These are phyloP conservation scores for Psylliodes chrysocephalus DNA, from an alignment of 2,888 invertebrate species.

Conservation along the genomic window DNA sequence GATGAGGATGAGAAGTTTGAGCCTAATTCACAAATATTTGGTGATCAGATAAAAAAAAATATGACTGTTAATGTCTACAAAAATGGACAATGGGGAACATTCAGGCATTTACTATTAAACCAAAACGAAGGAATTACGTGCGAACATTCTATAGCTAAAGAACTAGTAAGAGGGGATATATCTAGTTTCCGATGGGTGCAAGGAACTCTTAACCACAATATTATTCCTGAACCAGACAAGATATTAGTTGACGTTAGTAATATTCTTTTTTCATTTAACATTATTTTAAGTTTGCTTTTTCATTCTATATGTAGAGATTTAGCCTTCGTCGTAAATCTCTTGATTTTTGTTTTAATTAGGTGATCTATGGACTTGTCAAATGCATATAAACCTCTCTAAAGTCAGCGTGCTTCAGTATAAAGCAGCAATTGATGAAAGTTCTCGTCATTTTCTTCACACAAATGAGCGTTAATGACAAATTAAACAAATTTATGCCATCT, in stretches of 20 bases:
- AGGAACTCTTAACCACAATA: conserved; percentile 63
- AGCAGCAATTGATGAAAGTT: too few relatives aligned
- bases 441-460: too few relatives aligned
- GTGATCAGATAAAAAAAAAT: conserved; percentile 75
- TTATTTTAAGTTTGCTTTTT: too few relatives aligned
- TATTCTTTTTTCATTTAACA: too few relatives aligned
- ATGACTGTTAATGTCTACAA: conserved; percentile 82
- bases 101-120: conserved; percentile 79
- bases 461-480: too few relatives aligned
- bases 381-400: too few relatives aligned
- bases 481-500: too few relatives aligned
- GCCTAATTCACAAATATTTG: conserved; percentile 67
- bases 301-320: too few relatives aligned
- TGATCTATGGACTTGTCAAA: too few relatives aligned
- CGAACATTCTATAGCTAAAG: conserved; percentile 81
- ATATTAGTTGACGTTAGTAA: neutral
- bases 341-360: too few relatives aligned
- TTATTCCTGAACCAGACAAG: neutral
- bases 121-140: conserved; percentile 62
- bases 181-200: conserved; percentile 86
- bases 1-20: conserved; percentile 75
- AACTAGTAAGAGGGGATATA: conserved; percentile 85
- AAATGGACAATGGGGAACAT: conserved; percentile 71
- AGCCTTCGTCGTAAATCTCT: too few relatives aligned
- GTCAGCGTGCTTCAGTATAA: too few relatives aligned